Percentiles rank a stretch among this genome's conserved stretches.
Evolutionary conservation across 2,888 invertebrate genomes (phyloP).

Genomic region (Hyles lineata): DNA sequence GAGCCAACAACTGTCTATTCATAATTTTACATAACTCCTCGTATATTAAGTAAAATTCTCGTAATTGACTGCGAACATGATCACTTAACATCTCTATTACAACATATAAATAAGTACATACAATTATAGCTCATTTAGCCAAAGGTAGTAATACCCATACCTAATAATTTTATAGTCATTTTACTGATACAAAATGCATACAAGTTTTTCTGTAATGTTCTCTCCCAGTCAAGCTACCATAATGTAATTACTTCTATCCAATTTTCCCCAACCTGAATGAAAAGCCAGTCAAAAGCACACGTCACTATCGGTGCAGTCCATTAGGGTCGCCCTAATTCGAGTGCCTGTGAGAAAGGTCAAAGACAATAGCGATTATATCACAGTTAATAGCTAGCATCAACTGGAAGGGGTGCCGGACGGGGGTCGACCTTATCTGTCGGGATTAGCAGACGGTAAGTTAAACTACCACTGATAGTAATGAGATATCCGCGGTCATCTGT

Average conservation of each 20-base stretch:
- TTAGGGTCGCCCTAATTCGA: conserved; percentile 29
- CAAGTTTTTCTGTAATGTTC: too few species aligned
- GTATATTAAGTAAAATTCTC: too few species aligned
- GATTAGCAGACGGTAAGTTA: conserved; percentile 64
- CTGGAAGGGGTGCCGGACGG: conserved; percentile 56
- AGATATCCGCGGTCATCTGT: conserved; percentile 41
- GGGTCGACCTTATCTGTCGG: conserved; percentile 63
- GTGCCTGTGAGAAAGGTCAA: conserved; percentile 79
- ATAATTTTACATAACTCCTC: too few species aligned
- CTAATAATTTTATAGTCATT: too few species aligned
- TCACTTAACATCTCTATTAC: too few species aligned
- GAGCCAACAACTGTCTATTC: too few species aligned
- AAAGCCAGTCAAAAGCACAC: conserved; percentile 29
- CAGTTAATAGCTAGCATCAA: conserved; percentile 78
- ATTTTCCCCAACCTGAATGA: background rate
- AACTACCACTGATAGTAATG: conserved; percentile 48
- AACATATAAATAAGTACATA: too few species aligned
- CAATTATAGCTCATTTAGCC: too few species aligned
- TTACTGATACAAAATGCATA: too few species aligned
- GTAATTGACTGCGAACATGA: too few species aligned
- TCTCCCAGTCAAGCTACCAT: background rate
- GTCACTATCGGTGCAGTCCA: conserved; percentile 25
- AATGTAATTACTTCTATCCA: background rate
- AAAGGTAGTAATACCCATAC: too few species aligned
- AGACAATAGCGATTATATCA: conserved; percentile 81